Percentiles rank a stretch among this genome's conserved stretches.
phyloP scores from a whole-genome alignment of 2,113 vertebrate genomes.

The Arvicanthis niloticus region DNA sequence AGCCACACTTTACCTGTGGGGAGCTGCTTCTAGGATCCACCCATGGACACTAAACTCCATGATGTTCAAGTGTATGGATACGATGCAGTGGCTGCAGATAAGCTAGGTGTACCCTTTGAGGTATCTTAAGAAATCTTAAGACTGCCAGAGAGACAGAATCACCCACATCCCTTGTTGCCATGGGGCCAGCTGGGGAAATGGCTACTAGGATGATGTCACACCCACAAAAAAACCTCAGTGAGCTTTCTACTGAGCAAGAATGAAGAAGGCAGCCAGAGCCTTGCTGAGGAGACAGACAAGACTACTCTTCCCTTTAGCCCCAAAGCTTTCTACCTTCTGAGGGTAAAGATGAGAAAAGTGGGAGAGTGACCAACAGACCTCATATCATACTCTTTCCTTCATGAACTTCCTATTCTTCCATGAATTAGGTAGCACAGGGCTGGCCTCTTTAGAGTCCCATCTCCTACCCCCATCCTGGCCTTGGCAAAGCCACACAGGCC shows the following conservation, averaged over 20 bases:
- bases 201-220: not conserved
- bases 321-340: not conserved
- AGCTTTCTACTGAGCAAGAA: not conserved
- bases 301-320: not conserved
- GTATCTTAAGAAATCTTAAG: not conserved
- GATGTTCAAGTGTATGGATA: too few species aligned
- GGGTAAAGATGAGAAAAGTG: not conserved
- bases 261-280: not conserved
- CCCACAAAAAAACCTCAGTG: not conserved
- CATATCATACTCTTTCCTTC: not conserved
- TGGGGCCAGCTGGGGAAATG: not conserved
- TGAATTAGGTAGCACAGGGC: not conserved
- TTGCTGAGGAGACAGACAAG: not conserved
- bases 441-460: not conserved
- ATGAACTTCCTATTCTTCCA: not conserved
- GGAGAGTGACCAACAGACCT: not conserved
- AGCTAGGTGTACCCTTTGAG: not conserved
- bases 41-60: not conserved
- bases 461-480: not conserved
- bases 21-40: not conserved
- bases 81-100: not conserved
- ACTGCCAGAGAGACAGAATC: not conserved
- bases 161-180: not conserved
- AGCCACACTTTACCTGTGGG: not conserved
- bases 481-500: not conserved